phyloP scores from a whole-genome alignment of 2,888 invertebrate genomes.

The Leptothorax acervorum region DNA sequence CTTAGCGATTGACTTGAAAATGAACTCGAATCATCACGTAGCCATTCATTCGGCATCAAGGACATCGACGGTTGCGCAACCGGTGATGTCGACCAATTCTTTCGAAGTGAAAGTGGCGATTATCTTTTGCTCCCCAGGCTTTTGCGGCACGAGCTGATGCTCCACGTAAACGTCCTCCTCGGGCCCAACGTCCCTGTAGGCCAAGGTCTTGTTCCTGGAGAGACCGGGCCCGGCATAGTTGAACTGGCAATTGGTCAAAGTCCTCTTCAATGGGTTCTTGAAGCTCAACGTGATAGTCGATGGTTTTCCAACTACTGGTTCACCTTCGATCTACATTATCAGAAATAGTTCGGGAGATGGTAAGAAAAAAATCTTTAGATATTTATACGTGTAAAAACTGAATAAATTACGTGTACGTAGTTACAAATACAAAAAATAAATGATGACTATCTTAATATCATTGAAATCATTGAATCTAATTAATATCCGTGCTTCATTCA shows the following conservation, averaged over 20 bases:
- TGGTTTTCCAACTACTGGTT: conserved; percentile 87
- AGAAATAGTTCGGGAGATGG: not conserved
- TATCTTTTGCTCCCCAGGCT: conserved; percentile 89
- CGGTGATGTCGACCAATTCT: conserved; percentile 90
- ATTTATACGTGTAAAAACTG: not conserved
- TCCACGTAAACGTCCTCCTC: conserved; percentile 87
- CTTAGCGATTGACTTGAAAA: not conserved
- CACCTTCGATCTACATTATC: conserved; percentile 88
- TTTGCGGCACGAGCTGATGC: conserved; percentile 88
- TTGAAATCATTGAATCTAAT: too few relatives aligned
- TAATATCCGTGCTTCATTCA: too few relatives aligned
- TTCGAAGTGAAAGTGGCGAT: conserved; percentile 91
- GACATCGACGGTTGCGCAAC: conserved; percentile 89
- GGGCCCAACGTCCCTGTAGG: conserved; percentile 87
- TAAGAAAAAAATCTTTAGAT: not conserved
- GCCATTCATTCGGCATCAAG: conserved; percentile 76
- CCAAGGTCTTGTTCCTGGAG: conserved; percentile 87
- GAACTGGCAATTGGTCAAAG: conserved; percentile 90
- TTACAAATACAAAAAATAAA: too few relatives aligned
- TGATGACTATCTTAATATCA: too few relatives aligned
- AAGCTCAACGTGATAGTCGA: conserved; percentile 88
- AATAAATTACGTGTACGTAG: too few relatives aligned
- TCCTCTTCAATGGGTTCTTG: conserved; percentile 89
- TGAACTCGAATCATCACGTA: not conserved
- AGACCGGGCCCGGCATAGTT: conserved; percentile 91